These are phyloP conservation scores for Chauna torquata DNA, from an alignment of 2,113 vertebrate genomes.

Conservation along the genomic window DNA sequence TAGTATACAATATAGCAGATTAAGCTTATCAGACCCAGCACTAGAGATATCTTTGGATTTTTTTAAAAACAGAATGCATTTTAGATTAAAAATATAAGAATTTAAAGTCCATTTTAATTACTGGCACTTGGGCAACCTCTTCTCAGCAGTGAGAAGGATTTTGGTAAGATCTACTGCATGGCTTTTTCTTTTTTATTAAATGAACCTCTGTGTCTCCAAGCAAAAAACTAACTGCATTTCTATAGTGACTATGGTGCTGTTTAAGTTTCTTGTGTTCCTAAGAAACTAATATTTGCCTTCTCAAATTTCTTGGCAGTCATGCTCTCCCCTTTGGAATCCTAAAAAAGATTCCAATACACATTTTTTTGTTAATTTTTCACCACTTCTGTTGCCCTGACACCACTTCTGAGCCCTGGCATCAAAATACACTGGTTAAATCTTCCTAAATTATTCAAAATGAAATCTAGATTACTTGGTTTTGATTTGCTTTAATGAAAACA, in stretches of 20 bases:
- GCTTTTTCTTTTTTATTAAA: neutral
- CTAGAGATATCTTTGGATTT: neutral
- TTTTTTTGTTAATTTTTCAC: neutral
- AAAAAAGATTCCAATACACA: neutral
- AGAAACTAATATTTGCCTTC: neutral
- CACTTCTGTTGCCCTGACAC: neutral
- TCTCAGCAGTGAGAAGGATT: neutral
- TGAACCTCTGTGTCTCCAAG: neutral
- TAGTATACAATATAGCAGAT: neutral
- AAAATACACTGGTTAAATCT: neutral
- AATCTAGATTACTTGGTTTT: neutral
- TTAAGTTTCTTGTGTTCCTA: neutral
- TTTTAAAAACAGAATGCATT: neutral
- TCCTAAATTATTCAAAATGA: neutral
- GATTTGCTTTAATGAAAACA: neutral
- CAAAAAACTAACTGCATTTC: neutral
- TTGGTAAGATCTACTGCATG: neutral
- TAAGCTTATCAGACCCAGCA: neutral
- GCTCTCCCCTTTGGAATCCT: neutral
- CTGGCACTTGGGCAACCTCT: neutral
- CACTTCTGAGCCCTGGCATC: neutral
- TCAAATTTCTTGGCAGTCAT: neutral
- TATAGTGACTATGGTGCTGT: neutral
- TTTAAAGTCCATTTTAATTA: neutral
- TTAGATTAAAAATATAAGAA: neutral